These are phyloP conservation scores for Pseudachorutes palmiensis DNA, from an alignment of 1,140 invertebrate genomes.

Conservation along the genomic window DNA sequence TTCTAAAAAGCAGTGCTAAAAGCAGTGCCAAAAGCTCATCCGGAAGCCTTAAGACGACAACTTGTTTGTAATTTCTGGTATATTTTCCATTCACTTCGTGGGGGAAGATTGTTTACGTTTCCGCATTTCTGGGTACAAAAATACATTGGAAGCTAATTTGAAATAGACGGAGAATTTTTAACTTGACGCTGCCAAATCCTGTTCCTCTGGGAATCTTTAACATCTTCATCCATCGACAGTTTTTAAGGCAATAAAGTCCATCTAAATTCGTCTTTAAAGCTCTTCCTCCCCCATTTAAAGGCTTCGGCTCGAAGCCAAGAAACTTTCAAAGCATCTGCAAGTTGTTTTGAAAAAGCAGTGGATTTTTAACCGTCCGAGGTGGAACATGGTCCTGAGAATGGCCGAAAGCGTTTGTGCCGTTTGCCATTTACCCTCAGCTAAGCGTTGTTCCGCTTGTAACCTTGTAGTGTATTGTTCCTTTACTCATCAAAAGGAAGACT, in stretches of 20 bases:
- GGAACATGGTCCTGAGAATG: neutral
- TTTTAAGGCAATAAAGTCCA: neutral
- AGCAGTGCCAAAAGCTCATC: no score
- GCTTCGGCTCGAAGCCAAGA: neutral
- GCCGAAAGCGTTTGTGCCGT: neutral
- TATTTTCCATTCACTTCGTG: no score
- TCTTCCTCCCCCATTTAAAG: neutral
- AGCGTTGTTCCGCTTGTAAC: slow-evolving; percentile 44
- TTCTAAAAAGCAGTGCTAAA: no score
- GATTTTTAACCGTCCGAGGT: neutral
- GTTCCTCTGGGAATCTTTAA: neutral
- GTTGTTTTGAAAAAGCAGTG: neutral
- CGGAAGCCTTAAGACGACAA: no score
- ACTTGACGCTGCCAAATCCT: no score
- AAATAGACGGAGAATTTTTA: neutral
- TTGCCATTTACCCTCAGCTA: slow-evolving; percentile 35
- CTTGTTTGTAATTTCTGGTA: no score
- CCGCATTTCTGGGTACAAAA: no score
- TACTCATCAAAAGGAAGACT: slow-evolving; percentile 42
- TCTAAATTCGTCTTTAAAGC: neutral
- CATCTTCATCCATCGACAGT: neutral
- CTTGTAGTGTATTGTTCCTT: slow-evolving; percentile 40
- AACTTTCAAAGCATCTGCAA: neutral
- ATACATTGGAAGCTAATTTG: neutral
- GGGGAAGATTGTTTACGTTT: no score